Evolutionary conservation across 2,888 invertebrate genomes (phyloP), one percentile per base, ranked within the genome.

Genomic region (Melanophora roralis): DNA sequence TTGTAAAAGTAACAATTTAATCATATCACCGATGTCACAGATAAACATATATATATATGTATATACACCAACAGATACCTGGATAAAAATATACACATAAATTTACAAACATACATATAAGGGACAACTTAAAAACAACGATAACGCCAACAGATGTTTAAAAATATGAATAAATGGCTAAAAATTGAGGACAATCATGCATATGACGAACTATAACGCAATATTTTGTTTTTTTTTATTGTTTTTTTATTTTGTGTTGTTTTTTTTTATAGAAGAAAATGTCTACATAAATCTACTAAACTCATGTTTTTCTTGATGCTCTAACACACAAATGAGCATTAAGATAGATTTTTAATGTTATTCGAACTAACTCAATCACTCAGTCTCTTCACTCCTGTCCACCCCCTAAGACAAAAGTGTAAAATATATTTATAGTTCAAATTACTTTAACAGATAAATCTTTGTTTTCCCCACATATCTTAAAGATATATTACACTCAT

Each of bases 1-100:
- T 59, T 67, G 27, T 6, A 51, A 71, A 49, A 67, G 71, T 72
- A 71, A 76, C 79, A 79, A 67, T 67, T 64, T 76, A 64, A 80
- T 76, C 76, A 72, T 34, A 71, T 57, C 12, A 47, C 67, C 73
- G 76, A 73, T 57, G 67, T 80, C 67, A 80, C 74, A 47, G 8
- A 36, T 9, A 53, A 40, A 32, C 21, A 60, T 14, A 40, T 23
- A 57, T 23, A 53, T n/a, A 3, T 43, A 27, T 3, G 32, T 23
- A 57, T 23, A 53, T n/a, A 4, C 40, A 2, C 16, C 11, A 2
- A 7, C 27, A 45, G 9, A 14, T 27, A 27, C n/a, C n/a, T n/a
- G n/a, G n/a, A n/a, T n/a, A n/a, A n/a, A n/a, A n/a, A n/a, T n/a
- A 40, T 23, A 57, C 36, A 53, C 23, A 3, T 43, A 27, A 6